Evolutionary conservation across 2,113 vertebrate genomes (phyloP).

Genomic region (Setophaga kirtlandii): DNA sequence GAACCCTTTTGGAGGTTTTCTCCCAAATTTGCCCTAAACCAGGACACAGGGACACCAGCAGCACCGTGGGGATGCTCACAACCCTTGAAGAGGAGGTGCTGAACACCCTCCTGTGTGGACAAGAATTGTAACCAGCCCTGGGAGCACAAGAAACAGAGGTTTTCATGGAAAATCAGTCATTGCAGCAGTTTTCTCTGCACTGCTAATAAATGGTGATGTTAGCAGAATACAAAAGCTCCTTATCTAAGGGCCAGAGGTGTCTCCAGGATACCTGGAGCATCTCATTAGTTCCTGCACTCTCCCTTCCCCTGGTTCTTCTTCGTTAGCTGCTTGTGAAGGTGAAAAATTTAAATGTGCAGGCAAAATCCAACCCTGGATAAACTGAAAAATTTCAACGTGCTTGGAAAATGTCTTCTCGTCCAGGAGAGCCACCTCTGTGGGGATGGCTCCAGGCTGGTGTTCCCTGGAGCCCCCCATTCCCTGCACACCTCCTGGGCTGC

Average conservation of each 20-base stretch:
- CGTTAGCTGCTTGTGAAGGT: not conserved
- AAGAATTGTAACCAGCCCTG: rapidly evolving
- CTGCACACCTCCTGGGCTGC: not conserved
- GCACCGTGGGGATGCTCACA: not conserved
- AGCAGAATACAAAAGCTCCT: not conserved
- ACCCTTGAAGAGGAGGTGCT: not conserved
- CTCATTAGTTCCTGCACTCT: not conserved
- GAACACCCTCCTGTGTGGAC: rapidly evolving
- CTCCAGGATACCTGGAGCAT: not conserved
- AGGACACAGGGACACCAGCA: not conserved
- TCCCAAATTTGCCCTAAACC: not conserved
- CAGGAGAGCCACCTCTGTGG: not conserved
- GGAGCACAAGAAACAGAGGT: rapidly evolving
- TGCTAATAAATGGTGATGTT: rapidly evolving
- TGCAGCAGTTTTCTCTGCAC: not conserved
- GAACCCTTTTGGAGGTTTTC: not conserved
- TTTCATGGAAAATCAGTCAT: rapidly evolving
- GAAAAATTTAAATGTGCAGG: not conserved
- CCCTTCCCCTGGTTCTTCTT: not conserved
- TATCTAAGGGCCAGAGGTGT: not conserved
- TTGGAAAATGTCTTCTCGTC: not conserved
- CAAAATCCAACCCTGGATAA: not conserved
- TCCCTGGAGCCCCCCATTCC: not conserved
- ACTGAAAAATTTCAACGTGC: rapidly evolving
- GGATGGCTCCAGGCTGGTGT: not conserved